Conservation (phyloP, 2,113 vertebrate genomes). For the Aythya baeri region DNA sequence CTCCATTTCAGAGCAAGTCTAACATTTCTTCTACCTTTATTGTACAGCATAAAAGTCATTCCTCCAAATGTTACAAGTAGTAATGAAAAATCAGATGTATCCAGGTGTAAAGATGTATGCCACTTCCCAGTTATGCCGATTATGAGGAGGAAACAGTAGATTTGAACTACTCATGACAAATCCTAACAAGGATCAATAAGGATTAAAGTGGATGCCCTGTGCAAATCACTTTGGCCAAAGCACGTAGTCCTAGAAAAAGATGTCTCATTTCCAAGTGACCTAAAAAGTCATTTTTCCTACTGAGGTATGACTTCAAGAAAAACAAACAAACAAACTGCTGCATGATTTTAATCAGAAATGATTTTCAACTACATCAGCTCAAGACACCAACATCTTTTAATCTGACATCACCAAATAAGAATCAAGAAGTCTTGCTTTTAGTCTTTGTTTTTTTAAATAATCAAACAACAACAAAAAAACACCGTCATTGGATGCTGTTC, state of each 20-base stretch:
- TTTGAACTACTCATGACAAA: neutral
- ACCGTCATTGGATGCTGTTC: neutral
- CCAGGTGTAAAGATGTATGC: neutral
- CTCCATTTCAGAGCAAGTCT: neutral
- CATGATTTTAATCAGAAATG: neutral
- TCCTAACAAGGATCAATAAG: neutral
- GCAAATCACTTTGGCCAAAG: neutral
- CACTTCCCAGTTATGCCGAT: neutral
- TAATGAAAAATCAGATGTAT: neutral
- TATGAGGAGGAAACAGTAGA: neutral
- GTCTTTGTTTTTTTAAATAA: neutral
- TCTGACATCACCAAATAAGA: neutral
- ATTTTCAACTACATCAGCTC: neutral
- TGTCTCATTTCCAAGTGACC: neutral
- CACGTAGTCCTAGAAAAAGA: neutral
- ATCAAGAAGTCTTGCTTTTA: neutral
- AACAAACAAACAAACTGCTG: neutral
- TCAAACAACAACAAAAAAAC: neutral
- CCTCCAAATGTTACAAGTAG: neutral
- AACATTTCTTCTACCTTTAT: neutral
- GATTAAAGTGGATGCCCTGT: neutral
- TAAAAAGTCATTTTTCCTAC: neutral
- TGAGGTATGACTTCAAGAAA: neutral
- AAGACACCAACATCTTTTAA: neutral
- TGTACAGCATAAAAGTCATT: neutral